Base-by-base conservation (phyloP, 2,797 vertebrate species). In the Neostethus bicornis region DNA sequence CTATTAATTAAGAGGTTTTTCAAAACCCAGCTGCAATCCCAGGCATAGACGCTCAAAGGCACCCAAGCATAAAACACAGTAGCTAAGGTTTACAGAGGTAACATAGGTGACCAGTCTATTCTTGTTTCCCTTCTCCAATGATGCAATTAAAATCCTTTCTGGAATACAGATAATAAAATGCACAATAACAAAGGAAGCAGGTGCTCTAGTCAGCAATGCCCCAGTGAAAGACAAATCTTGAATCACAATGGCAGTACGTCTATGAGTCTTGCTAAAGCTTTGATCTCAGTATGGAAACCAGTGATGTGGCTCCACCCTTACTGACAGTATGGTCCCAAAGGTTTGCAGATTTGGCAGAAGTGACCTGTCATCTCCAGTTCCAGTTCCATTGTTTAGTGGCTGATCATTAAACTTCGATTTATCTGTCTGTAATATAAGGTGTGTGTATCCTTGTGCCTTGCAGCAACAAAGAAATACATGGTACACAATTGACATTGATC, bases 1-100 rank as follows among this genome's bases (percentile, higher is more conserved):
- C 77, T 88, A 90, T 92, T 93, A 95, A 94, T 94, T 93, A 94
- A 77, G 81, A 58, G 75, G 61, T 80, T 86, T 86, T 79, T 85
- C 87, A 85, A 88, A 90, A 74, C 59, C 32, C 70, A 52, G 23
- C 58, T 73, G n/a, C 73, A 81, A 50, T 51, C 77, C 68, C 54
- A 48, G 23, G 23, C 57, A 71, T 28, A 52, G 49, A 60, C 62
- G 64, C 37, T 35, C 16, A 25, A 1, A 12, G 31, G 37, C 48
- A 38, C 16, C 43, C 48, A 53, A 25, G 45, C 44, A 29, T 49
- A 24, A 59, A 41, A 55, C 16, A 42, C 41, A 32, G 16, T 61
- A 66, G 63, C 62, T 43, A 23, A 31, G 62, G 49, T 68, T 57
- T 56, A 8, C 20, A 57, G 32, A 66, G 52, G 43, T 50, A 51